Evolutionary conservation across 2,113 vertebrate species (phyloP), one percentile per base, ranked within the genome.

Genomic region (Rhizomys pruinosus): DNA sequence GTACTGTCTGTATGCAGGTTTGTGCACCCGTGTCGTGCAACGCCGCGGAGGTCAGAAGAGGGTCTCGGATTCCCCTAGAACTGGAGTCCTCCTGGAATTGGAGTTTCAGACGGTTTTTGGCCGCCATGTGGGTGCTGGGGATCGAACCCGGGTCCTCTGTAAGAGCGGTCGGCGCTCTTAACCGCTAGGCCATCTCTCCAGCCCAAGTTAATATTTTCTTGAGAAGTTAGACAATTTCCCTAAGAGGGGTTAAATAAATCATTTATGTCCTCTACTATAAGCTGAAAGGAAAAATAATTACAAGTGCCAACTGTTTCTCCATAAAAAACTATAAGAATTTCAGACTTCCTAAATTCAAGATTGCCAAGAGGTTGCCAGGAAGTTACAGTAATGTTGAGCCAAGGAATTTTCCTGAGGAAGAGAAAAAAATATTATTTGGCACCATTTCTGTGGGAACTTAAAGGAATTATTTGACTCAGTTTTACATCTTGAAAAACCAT

Each of bases 401-500:
- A 91, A 96, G 84, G 55, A 95, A 94, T 95, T 95, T 95, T 95
- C 94, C 94, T 89, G 71, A 96, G 84, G 64, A 96, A 95, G 37
- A 89, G 64, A 37, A 92, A 91, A 87, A 87, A 69, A 71, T 73
- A 89, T n/a, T n/a, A n/a, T 74, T 87, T 96, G 96, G 93, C 84
- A 91, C 29, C 27, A 84, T 89, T 84, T 94, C 80, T 47, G 57
- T 87, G 80, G 91, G 94, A 96, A 94, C 59, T 66, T 55, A 86
- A 92, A 71, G 77, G 59, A 94, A 92, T 96, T 96, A n/a, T 96
- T 94, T 77, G 88, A 91, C 55, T 92, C 64, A 34, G 19, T 82
- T 89, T 96, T 88, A 87, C 17, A 80, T 92, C 79, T 79, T 94
- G n/a, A 79, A 91, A 80, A 93, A 95, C 76, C 76, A 32, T 20